phyloP scores from a whole-genome alignment of 1,140 invertebrate genomes.

The Nautilus pompilius region DNA sequence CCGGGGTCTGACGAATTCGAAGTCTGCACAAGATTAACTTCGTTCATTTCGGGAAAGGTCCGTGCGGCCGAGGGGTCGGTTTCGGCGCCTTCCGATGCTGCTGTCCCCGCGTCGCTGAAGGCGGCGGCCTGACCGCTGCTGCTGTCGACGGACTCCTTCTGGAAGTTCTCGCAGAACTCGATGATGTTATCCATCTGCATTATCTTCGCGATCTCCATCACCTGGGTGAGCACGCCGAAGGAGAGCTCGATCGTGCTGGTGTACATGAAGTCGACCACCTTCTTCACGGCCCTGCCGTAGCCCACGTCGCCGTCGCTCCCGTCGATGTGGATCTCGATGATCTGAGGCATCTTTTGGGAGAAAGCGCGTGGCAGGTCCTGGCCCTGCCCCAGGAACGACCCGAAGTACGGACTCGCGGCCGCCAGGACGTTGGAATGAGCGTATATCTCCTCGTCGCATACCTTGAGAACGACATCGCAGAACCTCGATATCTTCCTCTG shows the following conservation, averaged over 20 bases:
- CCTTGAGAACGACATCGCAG: constrained; percentile 53
- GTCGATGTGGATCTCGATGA: constrained; percentile 53
- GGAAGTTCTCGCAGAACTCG: constrained; percentile 30
- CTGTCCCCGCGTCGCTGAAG: too few relatives aligned
- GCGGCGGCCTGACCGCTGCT: too few relatives aligned
- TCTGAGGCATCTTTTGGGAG: constrained; percentile 47
- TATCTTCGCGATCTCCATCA: constrained; percentile 47
- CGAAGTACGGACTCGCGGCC: constrained; percentile 51
- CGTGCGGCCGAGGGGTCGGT: too few relatives aligned
- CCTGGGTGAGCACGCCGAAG: constrained; percentile 28
- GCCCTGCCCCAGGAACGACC: constrained; percentile 38
- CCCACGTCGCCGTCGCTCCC: constrained; percentile 21
- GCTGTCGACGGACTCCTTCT: too few relatives aligned
- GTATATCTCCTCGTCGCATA: constrained; percentile 42
- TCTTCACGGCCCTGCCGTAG: constrained; percentile 39
- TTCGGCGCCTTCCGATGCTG: too few relatives aligned
- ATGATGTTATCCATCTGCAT: constrained; percentile 39
- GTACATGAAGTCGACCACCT: constrained; percentile 54
- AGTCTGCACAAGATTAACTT: too few relatives aligned
- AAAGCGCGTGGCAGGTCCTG: constrained; percentile 40
- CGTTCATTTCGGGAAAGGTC: too few relatives aligned
- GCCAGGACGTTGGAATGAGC: constrained; percentile 55
- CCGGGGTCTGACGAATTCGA: too few relatives aligned
- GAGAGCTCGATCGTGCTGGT: constrained; percentile 38
- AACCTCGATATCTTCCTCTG: constrained; percentile 43